phyloP scores from a whole-genome alignment of 2,888 invertebrate species.

The Lypha dubia region DNA sequence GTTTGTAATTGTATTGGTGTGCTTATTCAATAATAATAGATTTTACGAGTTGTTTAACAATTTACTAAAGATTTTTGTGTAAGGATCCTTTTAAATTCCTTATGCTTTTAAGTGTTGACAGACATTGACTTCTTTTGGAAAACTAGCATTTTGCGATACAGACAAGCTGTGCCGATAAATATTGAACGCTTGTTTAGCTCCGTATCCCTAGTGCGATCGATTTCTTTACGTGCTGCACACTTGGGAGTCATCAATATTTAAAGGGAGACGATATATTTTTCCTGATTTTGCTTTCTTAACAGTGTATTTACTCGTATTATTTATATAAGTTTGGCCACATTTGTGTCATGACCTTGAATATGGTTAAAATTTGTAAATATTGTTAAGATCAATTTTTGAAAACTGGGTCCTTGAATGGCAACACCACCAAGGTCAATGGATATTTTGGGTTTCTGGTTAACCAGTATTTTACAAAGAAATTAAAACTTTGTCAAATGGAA shows the following conservation, averaged over 20 bases:
- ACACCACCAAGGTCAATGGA: conserved; percentile 71
- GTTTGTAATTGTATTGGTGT: conserved; percentile 8
- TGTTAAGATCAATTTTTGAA: conserved; percentile 51
- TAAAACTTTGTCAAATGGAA: conserved; percentile 55
- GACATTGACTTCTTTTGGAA: conserved; percentile 67
- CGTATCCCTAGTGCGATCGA: conserved; percentile 40
- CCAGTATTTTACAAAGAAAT: conserved; percentile 64
- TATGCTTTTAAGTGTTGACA: conserved; percentile 68
- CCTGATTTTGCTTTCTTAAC: conserved; percentile 13
- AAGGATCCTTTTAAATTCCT: conserved; percentile 44
- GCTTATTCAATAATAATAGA: conserved; percentile 63
- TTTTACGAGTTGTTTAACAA: conserved; percentile 57
- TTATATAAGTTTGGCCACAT: conserved; percentile 31
- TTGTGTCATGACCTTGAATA: conserved; percentile 58
- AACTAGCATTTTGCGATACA: conserved; percentile 57
- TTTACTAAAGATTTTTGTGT: conserved; percentile 45
- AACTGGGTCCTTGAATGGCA: conserved; percentile 65
- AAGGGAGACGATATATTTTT: not conserved
- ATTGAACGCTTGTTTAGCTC: conserved; percentile 43
- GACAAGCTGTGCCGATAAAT: conserved; percentile 70
- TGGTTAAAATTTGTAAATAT: conserved; percentile 64
- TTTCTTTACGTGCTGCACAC: conserved; percentile 40
- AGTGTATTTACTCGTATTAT: too few species aligned
- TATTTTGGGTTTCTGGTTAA: conserved; percentile 72
- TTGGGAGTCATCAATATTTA: conserved; percentile 58